Base-by-base conservation (phyloP, 2,113 vertebrate species). In the Cyanoderma ruficeps region DNA sequence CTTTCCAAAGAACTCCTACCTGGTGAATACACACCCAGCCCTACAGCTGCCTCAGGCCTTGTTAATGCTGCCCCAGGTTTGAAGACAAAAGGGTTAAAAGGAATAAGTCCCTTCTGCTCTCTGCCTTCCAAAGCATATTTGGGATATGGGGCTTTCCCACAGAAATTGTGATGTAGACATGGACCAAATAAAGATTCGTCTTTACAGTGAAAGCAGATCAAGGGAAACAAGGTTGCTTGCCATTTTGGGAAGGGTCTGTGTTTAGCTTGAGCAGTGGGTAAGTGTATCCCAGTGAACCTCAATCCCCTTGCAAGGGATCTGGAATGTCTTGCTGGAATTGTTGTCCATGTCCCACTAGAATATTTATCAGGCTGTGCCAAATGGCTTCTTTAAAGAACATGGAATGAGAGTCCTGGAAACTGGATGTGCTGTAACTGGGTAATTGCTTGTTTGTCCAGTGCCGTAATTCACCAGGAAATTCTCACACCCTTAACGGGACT, bases 381-480 rank as follows among this genome's bases (percentile, higher is more conserved):
- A 64, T 69, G 49, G 11, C 39, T 95, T 74, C 68, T 83, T 83
- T 63, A 65, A 60, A 64, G 63, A 84, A 15, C 42, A 42, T 7
- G 25, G 71, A 89, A 55, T 67, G 55, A 81, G 56, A 27, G 59
- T 20, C 25, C 17, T 83, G 42, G 61, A 76, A 86, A 56, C 15
- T 57, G 41, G n/a, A 28, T 69, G 76, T 69, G 46, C 76, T 90
- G 31, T 47, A 76, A 60, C 12, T 95, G 83, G 94, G 46, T 65
- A 74, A 95, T 83, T 64, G 69, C n/a, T 44, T 76, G 50, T 90
- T 96, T 94, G 64, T 84, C 69, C 77, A 60, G 28, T 41, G 46
- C 5, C 75, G 80, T 91, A 81, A 87, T 81, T 81, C 80, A 87
- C 67, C 80, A 78, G 72, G 64, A 86, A 91, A 82, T 92, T 79